Conservation (phyloP, 2,797 vertebrate genomes). For the Dendrocincla tyrannina region DNA sequence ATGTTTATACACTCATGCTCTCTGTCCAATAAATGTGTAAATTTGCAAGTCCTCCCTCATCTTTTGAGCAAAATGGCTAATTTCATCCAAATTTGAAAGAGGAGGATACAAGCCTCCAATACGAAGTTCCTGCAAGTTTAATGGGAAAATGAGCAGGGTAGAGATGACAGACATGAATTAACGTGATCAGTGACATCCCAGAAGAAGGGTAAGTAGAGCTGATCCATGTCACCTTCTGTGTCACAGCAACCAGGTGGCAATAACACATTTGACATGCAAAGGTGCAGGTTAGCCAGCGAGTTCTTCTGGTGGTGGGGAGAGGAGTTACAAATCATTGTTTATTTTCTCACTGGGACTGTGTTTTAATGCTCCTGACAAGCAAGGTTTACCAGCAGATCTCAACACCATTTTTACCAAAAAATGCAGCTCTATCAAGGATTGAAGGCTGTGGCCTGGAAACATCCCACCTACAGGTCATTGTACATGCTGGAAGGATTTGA, state of each 20-base stretch:
- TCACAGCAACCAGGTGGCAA: neutral
- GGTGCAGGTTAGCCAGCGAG: neutral
- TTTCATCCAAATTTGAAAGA: neutral
- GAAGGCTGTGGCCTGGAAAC: neutral
- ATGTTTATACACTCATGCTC: neutral
- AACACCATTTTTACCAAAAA: neutral
- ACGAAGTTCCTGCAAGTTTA: neutral
- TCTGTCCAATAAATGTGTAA: neutral
- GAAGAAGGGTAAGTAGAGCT: neutral
- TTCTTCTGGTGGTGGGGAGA: neutral
- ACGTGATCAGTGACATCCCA: neutral
- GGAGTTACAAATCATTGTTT: fast-evolving
- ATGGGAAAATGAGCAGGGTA: neutral
- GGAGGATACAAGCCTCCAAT: neutral
- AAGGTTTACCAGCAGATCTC: neutral
- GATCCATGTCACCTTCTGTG: neutral
- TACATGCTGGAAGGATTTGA: neutral
- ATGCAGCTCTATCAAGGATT: neutral
- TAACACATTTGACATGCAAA: neutral
- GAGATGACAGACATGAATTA: neutral
- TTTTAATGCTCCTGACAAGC: neutral
- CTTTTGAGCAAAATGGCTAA: neutral
- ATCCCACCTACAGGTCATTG: neutral
- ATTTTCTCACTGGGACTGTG: neutral
- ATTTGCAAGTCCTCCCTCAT: neutral